Base-by-base conservation (phyloP, 2,888 invertebrate genomes). In the Trachelus stipa region DNA sequence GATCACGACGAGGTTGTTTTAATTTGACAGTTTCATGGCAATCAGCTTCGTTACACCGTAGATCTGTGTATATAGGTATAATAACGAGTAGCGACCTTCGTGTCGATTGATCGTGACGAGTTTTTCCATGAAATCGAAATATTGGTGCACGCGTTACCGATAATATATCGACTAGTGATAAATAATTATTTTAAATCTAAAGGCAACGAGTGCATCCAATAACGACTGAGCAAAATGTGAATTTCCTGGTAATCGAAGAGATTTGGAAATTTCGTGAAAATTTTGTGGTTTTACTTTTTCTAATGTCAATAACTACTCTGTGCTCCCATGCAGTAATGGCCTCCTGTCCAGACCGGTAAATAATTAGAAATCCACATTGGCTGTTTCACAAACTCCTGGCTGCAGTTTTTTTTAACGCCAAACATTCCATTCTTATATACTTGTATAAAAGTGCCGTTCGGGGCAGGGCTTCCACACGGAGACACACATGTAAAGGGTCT, bases 81-180 rank as follows among this genome's bases (percentile, higher is more conserved):
- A 23, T 56, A 56, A 56, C 56, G 56, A 9, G 34, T 68, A 11
- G 31, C 73, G 69, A 74, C 77, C 77, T 73, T 77, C 73, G 68
- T 15, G 74, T 71, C 77, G 73, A 82, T 81, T 79, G 74, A 69
- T 77, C 81, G 80, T 79, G 75, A 81, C 83, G 71, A 68, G 76
- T 83, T 82, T 80, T 83, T 81, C 74, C 77, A 15, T 31, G 3
- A 69, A 11, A 79, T 73, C 23, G 56, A 23, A 56, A 56, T 23
- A 9, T 56, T 23, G 23, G 23, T 56, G 9, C 9, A 9, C 56
- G 56, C 23, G 56, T 56, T 56, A 56, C 9, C 56, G 23, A 15
- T 9, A 23, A 56, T 23, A 23, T 56, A 23, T 56, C 56, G 23
- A 56, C 23, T 56, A 23, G 23, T 9, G 15, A 56, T 56, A 56